A percentile compares a stretch with the other conserved stretches of the same genome.
Evolutionary conservation across 2,888 invertebrate species (phyloP).

Genomic region (Clostera curtula): DNA sequence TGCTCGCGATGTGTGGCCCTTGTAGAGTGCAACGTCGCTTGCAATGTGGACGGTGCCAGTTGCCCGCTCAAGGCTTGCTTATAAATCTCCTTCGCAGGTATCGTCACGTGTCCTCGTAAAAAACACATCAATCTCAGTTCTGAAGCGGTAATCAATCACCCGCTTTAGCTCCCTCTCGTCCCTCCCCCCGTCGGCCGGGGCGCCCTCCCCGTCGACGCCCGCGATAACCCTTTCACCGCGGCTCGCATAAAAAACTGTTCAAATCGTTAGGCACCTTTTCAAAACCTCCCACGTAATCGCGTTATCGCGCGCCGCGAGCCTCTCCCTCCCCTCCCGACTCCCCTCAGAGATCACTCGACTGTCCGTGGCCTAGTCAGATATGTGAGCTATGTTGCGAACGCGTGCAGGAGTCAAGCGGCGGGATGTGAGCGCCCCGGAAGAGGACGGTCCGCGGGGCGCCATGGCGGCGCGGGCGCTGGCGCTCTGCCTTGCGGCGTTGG

Average conservation of each 20-base stretch:
- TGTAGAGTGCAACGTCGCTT: not conserved
- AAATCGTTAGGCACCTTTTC: not conserved
- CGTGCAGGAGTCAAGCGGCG: too few relatives aligned
- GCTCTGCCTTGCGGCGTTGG: constrained; percentile 26
- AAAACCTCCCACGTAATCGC: not conserved
- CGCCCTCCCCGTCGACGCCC: too few relatives aligned
- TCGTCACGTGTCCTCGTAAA: constrained; percentile 24
- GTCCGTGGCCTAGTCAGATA: too few relatives aligned
- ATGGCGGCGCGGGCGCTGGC: constrained; percentile 19
- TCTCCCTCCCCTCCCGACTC: too few relatives aligned
- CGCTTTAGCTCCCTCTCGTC: constrained; percentile 13
- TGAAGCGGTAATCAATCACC: constrained; percentile 19
- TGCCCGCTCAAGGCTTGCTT: too few relatives aligned
- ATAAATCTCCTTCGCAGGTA: too few relatives aligned
- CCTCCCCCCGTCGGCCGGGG: constrained; percentile 11
- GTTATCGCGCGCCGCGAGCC: not conserved
- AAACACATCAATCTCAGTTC: constrained; percentile 38
- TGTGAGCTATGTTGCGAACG: too few relatives aligned
- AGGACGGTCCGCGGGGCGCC: too few relatives aligned
- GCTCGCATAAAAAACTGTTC: not conserved
- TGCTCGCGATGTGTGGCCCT: too few relatives aligned
- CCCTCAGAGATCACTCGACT: too few relatives aligned
- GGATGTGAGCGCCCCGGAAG: too few relatives aligned
- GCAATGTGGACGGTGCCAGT: not conserved
- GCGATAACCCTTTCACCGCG: not conserved